Percentiles rank a stretch among this genome's conserved stretches.
Conservation (phyloP, 1,140 invertebrate species). For the Sarcophaga bullata region DNA sequence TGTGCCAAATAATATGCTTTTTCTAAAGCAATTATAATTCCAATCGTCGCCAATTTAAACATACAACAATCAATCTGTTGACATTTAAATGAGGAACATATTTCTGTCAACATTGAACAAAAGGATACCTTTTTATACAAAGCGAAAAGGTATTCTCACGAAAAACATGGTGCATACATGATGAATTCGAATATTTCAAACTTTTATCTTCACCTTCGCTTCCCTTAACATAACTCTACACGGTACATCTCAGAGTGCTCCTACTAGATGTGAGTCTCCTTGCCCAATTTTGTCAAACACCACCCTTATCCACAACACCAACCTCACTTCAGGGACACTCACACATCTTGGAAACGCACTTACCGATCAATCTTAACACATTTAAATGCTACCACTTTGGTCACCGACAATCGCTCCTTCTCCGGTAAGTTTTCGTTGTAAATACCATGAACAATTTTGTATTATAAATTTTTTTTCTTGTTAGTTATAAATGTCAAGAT, state of each 20-base stretch:
- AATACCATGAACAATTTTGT: background rate
- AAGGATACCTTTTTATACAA: slow-evolving; percentile 61
- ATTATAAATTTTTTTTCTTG: background rate
- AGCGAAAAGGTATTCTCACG: slow-evolving; percentile 58
- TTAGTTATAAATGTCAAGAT: slow-evolving; percentile 28
- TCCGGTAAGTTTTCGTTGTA: slow-evolving; percentile 33
- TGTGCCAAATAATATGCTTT: no score
- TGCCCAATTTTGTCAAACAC: no score
- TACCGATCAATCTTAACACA: no score
- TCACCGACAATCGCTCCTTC: slow-evolving; percentile 51
- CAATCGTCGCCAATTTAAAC: slow-evolving; percentile 56
- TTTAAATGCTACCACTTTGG: no score
- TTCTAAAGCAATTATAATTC: no score
- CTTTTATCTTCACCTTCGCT: background rate
- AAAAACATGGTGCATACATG: slow-evolving; percentile 37
- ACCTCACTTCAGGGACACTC: no score
- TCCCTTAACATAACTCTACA: background rate
- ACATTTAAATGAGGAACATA: slow-evolving; percentile 60
- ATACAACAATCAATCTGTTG: slow-evolving; percentile 56
- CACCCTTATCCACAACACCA: no score
- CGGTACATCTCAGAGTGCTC: slow-evolving; percentile 50
- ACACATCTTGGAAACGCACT: slow-evolving; percentile 51
- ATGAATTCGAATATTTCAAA: background rate
- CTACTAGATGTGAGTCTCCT: slow-evolving; percentile 54
- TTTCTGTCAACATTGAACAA: slow-evolving; percentile 54